Evolutionary conservation across 2,888 invertebrate species (phyloP), one percentile per base, ranked within the genome.

Genomic region (Liodrosophila aerea): DNA sequence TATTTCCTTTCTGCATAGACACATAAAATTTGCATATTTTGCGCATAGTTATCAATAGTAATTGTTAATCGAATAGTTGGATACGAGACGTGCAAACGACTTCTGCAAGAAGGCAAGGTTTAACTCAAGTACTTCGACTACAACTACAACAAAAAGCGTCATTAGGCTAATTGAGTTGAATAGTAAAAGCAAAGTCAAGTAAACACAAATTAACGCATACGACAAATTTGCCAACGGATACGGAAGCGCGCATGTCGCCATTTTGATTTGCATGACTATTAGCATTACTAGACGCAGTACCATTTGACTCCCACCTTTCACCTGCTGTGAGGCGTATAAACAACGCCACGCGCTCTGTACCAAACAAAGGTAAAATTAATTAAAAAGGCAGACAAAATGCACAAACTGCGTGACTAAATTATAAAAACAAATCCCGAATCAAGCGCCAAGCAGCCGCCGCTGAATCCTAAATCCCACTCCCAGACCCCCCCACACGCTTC

Each of bases 321-420:
- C 8, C 64, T 63, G 62, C 59, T 73, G 70, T 63, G 52, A 63
- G 64, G 64, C 71, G 64, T 53, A 63, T 64, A 73, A 78, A 67
- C 44, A 57, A 22, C 60, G 45, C n/a, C n/a, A n/a, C n/a, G n/a
- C n/a, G n/a, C n/a, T n/a, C n/a, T n/a, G n/a, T n/a, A n/a, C n/a
- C 58, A 54, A 45, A 59, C 11, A n/a, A 34, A 12, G 2, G 64
- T 64, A 44, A 81, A 81, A 84, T 81, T 81, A 81, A 81, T 81
- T 84, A 81, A 81, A 82, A 82, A 74, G 72, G 71, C 67, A 52
- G 34, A 50, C 49, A 50, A 60, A 57, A 73, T 61, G 43, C 59
- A 50, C 59, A 64, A 73, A 47, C 37, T 44, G 72, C 85, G 85
- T 81, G 81, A 81, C 85, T 65, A 59, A 81, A 85, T 81, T 76